Base-by-base conservation (phyloP, 2,797 vertebrate genomes). In the Ispidina lecontei region DNA sequence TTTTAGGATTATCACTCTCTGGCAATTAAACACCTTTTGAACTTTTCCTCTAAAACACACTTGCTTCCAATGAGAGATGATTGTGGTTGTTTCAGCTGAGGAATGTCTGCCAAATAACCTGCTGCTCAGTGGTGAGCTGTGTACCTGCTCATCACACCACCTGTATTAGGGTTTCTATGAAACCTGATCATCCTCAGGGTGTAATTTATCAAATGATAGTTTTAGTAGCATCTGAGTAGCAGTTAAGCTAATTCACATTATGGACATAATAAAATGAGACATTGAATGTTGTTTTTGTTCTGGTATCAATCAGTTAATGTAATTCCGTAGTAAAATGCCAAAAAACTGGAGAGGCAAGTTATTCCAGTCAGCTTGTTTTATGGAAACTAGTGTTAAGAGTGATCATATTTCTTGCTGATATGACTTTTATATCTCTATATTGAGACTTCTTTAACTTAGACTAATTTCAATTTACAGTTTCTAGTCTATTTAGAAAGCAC, bases 301-400 rank as follows among this genome's bases (percentile, higher is more conserved):
- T 77, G 90, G 91, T 93, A 82, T 16, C 43, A 47, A 91, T 92
- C 75, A 64, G 78, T 82, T 81, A 71, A 80, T 77, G 35, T 74
- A 69, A 47, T 68, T 89, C 78, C 68, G n/a, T 33, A 82, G 86
- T 49, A 73, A 77, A 77, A 69, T 79, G 68, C 67, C 64, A 65
- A 54, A 78, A 81, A 91, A 91, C 12, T 1, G 8, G 88, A 76
- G 39, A 88, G 46, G 17, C 93, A 79, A 47, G 80, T 95, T 81
- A 39, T 76, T 76, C 87, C 64, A 54, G 74, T 85, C 5, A 41
- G 33, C 20, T 84, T 73, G 23, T 69, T 86, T 85, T 35, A 64
- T 58, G 85, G 83, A 82, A 84, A 84, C 47, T 9, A 52, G 19
- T 74, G 25, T 51, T 82, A 72, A 67, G 26, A 84, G 10, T 49